Percentiles rank a stretch among this genome's conserved stretches.
phyloP scores from a whole-genome alignment of 2,888 invertebrate species.

The Selenia dentaria region DNA sequence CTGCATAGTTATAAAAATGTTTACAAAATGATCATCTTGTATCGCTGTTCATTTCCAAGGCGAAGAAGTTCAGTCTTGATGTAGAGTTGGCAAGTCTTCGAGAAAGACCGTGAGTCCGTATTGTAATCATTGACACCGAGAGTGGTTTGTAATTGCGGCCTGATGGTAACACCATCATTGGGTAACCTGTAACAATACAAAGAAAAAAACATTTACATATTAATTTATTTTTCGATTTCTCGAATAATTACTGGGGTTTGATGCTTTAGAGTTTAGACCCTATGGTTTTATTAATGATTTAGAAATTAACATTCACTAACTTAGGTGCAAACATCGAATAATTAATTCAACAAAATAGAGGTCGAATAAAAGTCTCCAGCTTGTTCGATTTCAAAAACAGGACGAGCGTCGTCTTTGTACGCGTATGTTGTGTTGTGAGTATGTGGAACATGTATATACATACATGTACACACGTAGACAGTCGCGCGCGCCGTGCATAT shows the following conservation, averaged over 20 bases:
- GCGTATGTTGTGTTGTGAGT: slow-evolving; percentile 2
- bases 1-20: slow-evolving; percentile 49
- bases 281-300: no score
- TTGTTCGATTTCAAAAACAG: slow-evolving; percentile 36
- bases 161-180: slow-evolving; percentile 65
- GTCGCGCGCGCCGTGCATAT: no score
- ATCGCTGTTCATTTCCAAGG: slow-evolving; percentile 67
- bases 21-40: slow-evolving; percentile 59
- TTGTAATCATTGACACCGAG: slow-evolving; percentile 23
- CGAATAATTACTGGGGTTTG: no score
- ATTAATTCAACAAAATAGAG: slow-evolving; percentile 46
- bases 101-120: slow-evolving; percentile 18
- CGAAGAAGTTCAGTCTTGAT: slow-evolving; percentile 68
- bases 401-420: slow-evolving; percentile 18
- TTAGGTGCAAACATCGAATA: no score
- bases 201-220: slow-evolving; percentile 20
- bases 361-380: slow-evolving; percentile 9
- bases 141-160: slow-evolving; percentile 36
- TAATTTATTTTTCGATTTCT: no score
- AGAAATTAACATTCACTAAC: no score
- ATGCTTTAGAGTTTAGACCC: no score
- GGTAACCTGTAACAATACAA: slow-evolving; percentile 62
- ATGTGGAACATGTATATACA: not conserved
- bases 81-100: slow-evolving; percentile 20
- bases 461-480: slow-evolving; percentile 35